phyloP scores from a whole-genome alignment of 2,888 invertebrate genomes.

The Andrena dorsata region DNA sequence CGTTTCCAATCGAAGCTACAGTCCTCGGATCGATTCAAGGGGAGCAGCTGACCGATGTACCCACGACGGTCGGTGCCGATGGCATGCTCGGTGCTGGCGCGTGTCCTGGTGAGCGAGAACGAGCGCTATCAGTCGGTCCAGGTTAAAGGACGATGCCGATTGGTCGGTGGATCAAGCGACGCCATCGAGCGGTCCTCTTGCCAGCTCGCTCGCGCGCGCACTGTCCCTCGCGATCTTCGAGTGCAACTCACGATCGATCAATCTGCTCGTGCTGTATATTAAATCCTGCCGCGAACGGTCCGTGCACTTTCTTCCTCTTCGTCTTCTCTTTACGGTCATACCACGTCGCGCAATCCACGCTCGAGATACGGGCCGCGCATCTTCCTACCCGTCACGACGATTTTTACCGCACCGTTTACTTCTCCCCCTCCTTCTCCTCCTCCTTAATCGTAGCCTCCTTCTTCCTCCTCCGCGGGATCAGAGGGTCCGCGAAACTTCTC shows the following conservation, averaged over 20 bases:
- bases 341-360: conserved; percentile 31
- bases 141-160: background rate
- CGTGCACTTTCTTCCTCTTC: conserved; percentile 12
- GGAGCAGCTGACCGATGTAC: too few species aligned
- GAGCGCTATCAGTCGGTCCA: conserved; percentile 1
- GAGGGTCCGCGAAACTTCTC: background rate
- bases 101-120: background rate
- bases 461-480: background rate
- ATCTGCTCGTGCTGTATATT: conserved; percentile 6
- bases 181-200: conserved; percentile 33
- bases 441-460: background rate
- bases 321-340: conserved; percentile 31
- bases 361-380: background rate
- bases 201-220: background rate
- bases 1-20: too few species aligned
- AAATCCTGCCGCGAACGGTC: background rate
- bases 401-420: background rate
- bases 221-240: conserved; percentile 1
- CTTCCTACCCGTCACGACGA: background rate
- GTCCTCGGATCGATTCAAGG: too few species aligned
- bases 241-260: background rate
- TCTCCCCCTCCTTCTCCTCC: background rate
- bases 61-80: too few species aligned
- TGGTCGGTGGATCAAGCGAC: conserved; percentile 2
- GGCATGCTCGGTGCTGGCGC: too few species aligned